Evolutionary conservation across 2,797 vertebrate species (phyloP).

Genomic region (Orientallactaga sibirica): DNA sequence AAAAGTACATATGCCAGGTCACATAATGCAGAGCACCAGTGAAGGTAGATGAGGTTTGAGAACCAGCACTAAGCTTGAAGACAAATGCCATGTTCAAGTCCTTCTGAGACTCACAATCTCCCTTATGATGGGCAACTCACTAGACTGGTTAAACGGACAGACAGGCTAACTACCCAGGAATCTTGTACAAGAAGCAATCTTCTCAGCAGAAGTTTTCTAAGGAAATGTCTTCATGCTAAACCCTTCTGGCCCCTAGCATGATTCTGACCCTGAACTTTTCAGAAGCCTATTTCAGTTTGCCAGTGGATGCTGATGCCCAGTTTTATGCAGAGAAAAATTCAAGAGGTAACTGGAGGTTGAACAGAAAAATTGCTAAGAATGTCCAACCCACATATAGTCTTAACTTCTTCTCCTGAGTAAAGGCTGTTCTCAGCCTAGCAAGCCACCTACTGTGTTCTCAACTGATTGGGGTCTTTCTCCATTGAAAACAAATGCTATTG

Average conservation of each 20-base stretch:
- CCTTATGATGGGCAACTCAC: slow-evolving; percentile 50
- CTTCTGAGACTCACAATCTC: slow-evolving; percentile 19
- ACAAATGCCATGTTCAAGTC: slow-evolving; percentile 25
- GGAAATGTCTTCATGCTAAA: not conserved
- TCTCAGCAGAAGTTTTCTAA: slow-evolving; percentile 1
- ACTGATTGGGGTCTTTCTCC: not conserved
- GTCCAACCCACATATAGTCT: not conserved
- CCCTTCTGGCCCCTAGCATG: not conserved
- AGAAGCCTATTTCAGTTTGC: not conserved
- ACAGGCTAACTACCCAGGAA: not conserved
- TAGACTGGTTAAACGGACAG: slow-evolving; percentile 51
- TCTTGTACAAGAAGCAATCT: slow-evolving; percentile 26
- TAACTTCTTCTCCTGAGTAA: slow-evolving; percentile 10
- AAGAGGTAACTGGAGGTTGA: slow-evolving; percentile 43
- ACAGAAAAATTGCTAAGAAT: slow-evolving; percentile 58
- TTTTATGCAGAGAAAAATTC: not conserved
- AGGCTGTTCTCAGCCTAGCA: slow-evolving; percentile 17
- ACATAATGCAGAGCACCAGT: slow-evolving; percentile 49
- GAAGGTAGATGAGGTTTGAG: slow-evolving; percentile 63
- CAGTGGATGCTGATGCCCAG: not conserved
- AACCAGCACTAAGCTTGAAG: slow-evolving; percentile 48
- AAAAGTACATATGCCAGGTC: slow-evolving; percentile 60
- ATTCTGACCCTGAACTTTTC: slow-evolving; percentile 35
- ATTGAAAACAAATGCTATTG: not conserved
- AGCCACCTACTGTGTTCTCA: not conserved